Evolutionary conservation across 2,797 vertebrate species (phyloP), one percentile per base, ranked within the genome.

Genomic region (Neomorphus geoffroyi): DNA sequence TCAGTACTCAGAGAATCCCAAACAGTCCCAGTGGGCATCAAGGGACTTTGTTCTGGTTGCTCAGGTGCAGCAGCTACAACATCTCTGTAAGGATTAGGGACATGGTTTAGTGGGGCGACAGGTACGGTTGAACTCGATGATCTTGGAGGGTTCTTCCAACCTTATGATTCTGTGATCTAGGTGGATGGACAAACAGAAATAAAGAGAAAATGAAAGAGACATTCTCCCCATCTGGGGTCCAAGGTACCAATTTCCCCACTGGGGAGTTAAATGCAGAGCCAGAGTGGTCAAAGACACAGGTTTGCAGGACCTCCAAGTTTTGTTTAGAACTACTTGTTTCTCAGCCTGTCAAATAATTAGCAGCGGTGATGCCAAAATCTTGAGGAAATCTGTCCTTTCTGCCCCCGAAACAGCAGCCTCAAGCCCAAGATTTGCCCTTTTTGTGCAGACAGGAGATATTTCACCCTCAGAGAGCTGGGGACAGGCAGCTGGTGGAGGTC

Each of bases 381-480:
- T 5, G 19, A 74, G 23, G 35, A 67, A 60, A 8, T 23, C 27
- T 53, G 39, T 74, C 22, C 27, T 88, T 56, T 73, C n/a, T 86
- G n/a, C 2, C 6, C 7, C 10, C n/a, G 30, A 48, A 73, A 21
- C 4, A 11, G 7, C 33, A 80, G 5, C 30, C 50, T 56, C 8
- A 10, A 64, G n/a, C 39, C 14, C 12, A 4, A 66, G 21, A 1
- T 39, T 9, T 53, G 33, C 33, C 9, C 4, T 24, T 7, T 11
- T 16, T 2, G 2, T 1, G 8, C 46, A 16, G 16, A 43, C 0
- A 1, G 53, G 5, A 6, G 1, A 3, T 0, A 2, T 35, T 70
- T 48, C 41, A 35, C 18, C 18, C 12, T 13, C 0, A 2, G 26
- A 54, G 4, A 53, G 4, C 26, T 57, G 8, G 3, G 28, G 33